Base-by-base conservation (phyloP, 2,797 vertebrate genomes). In the Sylvia borin region DNA sequence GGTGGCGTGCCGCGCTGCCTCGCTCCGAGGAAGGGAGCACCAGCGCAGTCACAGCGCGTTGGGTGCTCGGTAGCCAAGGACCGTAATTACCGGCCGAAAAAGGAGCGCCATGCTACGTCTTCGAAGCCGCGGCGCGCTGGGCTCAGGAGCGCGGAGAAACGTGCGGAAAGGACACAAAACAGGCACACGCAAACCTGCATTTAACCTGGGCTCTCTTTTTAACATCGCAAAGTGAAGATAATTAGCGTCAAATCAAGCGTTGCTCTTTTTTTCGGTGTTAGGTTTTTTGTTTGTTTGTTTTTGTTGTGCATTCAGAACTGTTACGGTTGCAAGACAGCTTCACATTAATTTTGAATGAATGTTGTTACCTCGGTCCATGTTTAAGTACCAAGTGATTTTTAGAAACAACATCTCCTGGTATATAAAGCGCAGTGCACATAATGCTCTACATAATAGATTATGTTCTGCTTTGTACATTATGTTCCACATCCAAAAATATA, bases 101-200 rank as follows among this genome's bases (percentile, higher is more conserved):
- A 8, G 0, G 64, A 38, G 79, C 50, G 0, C 27, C 5, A 14
- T 1, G 45, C 18, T 9, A 0, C 29, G 0, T 9, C 40, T 10
- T 55, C 54, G 7, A 3, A 16, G 3, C 7, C 1, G 55, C 18
- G 21, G 25, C 10, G 5, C 5, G 8, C 36, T 19, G 74, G 18
- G 17, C 27, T 22, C 45, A 0, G 50, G 27, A 22, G 66, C 13
- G 7, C 60, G 0, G 42, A 4, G 0, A 5, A 17, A 9, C 3
- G 9, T 7, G 26, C 21, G 4, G 64, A 9, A 22, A 14, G 66
- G 34, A 32, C 48, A 5, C 48, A 3, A 4, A 60, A 43, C 22
- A 11, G 25, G 22, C 32, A 1, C n/a, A 3, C 2, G 0, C 7
- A 10, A 4, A 15, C 2, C 20, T 22, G 54, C 5, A 0, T 32